Percentiles rank a stretch among this genome's conserved stretches.
Evolutionary conservation across 2,888 invertebrate species (phyloP).

Genomic region (Liposcelis brunnea): DNA sequence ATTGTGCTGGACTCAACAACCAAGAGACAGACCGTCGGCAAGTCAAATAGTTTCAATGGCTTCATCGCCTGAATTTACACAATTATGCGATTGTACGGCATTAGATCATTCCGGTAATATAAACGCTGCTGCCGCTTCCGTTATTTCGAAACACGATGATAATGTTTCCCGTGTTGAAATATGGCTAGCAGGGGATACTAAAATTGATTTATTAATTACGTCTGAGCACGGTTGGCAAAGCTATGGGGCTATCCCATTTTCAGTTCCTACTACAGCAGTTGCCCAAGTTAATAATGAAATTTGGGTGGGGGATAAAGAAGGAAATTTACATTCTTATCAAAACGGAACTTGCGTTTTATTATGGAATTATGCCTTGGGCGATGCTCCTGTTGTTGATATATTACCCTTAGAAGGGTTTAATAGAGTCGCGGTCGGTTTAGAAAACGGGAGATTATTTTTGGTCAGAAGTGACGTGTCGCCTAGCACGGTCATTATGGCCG

Average conservation of each 20-base stretch:
- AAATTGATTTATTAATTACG: constrained; percentile 42
- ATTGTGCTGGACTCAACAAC: constrained; percentile 77
- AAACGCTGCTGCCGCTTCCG: constrained; percentile 39
- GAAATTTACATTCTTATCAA: constrained; percentile 71
- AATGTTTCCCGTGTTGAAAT: constrained; percentile 33
- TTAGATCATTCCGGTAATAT: constrained; percentile 50
- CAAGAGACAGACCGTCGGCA: constrained; percentile 73
- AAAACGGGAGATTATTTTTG: constrained; percentile 59
- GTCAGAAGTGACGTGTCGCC: constrained; percentile 43
- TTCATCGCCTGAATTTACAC: constrained; percentile 84
- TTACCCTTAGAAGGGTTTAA: constrained; percentile 45
- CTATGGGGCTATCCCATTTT: background rate
- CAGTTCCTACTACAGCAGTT: constrained; percentile 29
- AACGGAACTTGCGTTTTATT: constrained; percentile 22
- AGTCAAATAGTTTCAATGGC: constrained; percentile 87
- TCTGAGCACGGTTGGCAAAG: constrained; percentile 33
- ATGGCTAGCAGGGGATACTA: constrained; percentile 53
- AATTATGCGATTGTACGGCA: constrained; percentile 60
- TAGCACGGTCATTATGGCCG: constrained; percentile 41
- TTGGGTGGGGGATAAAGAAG: constrained; percentile 82
- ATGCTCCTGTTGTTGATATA: constrained; percentile 43
- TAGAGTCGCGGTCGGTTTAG: constrained; percentile 64
- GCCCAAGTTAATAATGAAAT: constrained; percentile 59
- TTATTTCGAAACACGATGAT: constrained; percentile 24
- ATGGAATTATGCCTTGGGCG: constrained; percentile 7